A percentile compares a stretch with the other conserved stretches of the same genome.
phyloP scores from a whole-genome alignment of 2,888 invertebrate genomes.

The Stenolophus ochropezus region DNA sequence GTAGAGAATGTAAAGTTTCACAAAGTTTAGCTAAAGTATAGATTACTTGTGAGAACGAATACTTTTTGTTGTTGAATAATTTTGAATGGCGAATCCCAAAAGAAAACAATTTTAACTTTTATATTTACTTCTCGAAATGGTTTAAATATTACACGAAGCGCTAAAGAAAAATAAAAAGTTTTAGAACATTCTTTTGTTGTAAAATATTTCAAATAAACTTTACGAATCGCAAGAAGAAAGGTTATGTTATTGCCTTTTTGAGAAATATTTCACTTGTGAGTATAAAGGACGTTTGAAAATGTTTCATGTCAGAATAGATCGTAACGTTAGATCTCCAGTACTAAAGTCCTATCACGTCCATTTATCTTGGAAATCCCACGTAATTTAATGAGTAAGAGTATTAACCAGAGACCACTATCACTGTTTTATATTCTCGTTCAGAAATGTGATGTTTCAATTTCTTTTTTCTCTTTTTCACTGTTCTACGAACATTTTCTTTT shows the following conservation, averaged over 20 bases:
- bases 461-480: background rate
- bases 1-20: slow-evolving; percentile 19
- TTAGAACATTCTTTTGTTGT: slow-evolving; percentile 5
- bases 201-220: slow-evolving; percentile 20
- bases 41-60: slow-evolving; percentile 24
- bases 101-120: slow-evolving; percentile 42
- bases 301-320: background rate
- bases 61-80: slow-evolving; percentile 42
- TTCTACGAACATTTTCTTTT: background rate
- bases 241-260: background rate
- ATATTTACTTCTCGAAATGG: slow-evolving; percentile 23
- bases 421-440: background rate
- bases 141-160: slow-evolving; percentile 31
- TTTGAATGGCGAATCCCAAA: slow-evolving; percentile 34
- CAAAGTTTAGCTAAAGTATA: slow-evolving; percentile 29
- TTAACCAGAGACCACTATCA: background rate
- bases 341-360: background rate
- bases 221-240: background rate
- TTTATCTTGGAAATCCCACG: background rate
- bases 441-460: background rate
- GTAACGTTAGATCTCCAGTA: background rate
- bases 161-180: slow-evolving; percentile 27
- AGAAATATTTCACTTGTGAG: background rate
- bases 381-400: background rate
- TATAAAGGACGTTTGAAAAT: background rate